phyloP scores from a whole-genome alignment of 2,797 vertebrate genomes.

The Sebastes alutus region DNA sequence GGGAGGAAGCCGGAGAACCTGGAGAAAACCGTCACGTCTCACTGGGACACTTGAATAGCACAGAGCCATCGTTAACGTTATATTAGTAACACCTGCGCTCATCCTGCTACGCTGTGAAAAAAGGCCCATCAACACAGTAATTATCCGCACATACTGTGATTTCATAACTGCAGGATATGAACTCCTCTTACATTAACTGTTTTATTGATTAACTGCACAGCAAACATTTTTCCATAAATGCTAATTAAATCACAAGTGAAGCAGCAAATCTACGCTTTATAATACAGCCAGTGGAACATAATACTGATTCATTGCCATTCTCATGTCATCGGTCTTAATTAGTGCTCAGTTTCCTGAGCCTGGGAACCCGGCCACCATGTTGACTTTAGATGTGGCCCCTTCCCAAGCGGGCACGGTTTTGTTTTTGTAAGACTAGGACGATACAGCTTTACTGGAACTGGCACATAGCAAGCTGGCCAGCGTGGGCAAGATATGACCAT shows the following conservation, averaged over 20 bases:
- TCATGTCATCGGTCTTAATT: constrained; percentile 63
- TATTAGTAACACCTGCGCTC: not conserved
- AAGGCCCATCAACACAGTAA: not conserved
- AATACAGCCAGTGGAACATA: not conserved
- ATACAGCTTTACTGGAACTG: constrained; percentile 51
- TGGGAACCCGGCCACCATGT: constrained; percentile 78
- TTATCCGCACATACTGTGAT: not conserved
- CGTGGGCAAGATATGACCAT: constrained; percentile 13
- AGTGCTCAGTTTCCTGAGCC: constrained; percentile 64
- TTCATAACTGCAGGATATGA: not conserved
- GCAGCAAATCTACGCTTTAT: not conserved
- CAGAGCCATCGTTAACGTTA: not conserved
- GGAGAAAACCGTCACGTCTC: not conserved
- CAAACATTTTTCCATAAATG: not conserved
- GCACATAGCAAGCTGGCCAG: constrained; percentile 27
- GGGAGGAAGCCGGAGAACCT: no score
- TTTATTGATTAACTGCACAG: not conserved
- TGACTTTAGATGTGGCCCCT: constrained; percentile 76
- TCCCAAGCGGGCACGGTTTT: constrained; percentile 60
- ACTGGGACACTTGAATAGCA: not conserved
- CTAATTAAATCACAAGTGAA: not conserved
- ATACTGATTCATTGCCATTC: constrained; percentile 22
- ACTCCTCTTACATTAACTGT: not conserved
- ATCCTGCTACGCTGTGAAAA: not conserved
- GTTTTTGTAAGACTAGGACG: constrained; percentile 64